Percentiles rank a stretch among this genome's conserved stretches.
Conservation (phyloP, 2,113 vertebrate genomes). For the Cnemophilus loriae region DNA sequence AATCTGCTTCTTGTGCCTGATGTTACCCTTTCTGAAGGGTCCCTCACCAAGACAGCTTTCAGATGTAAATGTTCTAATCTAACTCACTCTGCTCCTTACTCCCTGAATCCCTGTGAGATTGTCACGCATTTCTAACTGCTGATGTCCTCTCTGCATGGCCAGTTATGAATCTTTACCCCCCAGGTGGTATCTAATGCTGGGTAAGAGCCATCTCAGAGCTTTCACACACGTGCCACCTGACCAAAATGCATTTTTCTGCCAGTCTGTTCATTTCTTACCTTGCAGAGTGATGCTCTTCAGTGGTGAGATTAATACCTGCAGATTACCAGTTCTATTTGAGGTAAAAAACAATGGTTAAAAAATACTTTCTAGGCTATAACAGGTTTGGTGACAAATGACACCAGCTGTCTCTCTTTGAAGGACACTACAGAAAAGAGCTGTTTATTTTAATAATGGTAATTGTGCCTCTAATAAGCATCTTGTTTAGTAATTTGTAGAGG, state of each 20-base stretch:
- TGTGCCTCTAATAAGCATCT: not conserved
- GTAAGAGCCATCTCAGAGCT: not conserved
- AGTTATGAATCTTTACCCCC: not conserved
- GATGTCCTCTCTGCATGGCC: not conserved
- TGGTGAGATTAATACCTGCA: not conserved
- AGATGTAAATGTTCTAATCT: not conserved
- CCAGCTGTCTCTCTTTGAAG: not conserved
- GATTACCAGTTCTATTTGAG: not conserved
- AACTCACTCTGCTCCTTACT: not conserved
- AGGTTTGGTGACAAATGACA: not conserved
- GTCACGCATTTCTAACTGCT: not conserved
- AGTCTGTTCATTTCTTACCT: not conserved
- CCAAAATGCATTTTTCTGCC: not conserved
- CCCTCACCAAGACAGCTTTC: not conserved
- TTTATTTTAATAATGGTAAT: conserved; percentile 10
- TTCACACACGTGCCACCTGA: not conserved
- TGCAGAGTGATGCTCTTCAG: not conserved
- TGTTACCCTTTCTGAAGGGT: not conserved
- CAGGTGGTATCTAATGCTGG: rapidly evolving
- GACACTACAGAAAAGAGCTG: not conserved
- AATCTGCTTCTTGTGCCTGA: rapidly evolving
- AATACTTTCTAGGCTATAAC: not conserved
- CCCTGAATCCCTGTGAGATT: not conserved
- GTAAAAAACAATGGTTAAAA: not conserved
- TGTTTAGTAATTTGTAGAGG: not conserved